Percentiles rank a stretch among this genome's conserved stretches.
These are phyloP conservation scores for Neodiprion pinetum DNA, from an alignment of 1,140 invertebrate species.

Conservation along the genomic window DNA sequence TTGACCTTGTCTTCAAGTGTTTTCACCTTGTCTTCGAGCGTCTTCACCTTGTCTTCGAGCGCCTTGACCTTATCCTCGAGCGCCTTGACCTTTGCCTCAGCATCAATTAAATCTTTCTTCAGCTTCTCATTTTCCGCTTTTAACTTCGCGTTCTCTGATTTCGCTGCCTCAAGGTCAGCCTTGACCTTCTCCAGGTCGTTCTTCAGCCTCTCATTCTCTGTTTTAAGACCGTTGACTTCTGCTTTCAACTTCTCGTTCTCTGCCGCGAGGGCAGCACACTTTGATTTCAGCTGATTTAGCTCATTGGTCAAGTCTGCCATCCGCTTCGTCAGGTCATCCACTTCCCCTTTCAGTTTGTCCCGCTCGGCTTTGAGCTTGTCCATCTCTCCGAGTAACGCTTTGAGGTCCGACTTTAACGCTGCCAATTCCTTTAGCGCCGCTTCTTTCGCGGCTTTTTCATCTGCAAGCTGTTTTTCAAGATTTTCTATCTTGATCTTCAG, in stretches of 20 bases:
- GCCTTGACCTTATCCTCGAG: slow-evolving; percentile 23
- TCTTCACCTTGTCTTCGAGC: slow-evolving; percentile 25
- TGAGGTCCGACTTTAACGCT: slow-evolving; percentile 31
- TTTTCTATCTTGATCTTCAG: slow-evolving; percentile 26
- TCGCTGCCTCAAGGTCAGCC: slow-evolving; percentile 5
- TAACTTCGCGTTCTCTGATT: slow-evolving; percentile 20
- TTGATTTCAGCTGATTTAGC: not conserved
- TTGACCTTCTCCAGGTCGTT: slow-evolving; percentile 17
- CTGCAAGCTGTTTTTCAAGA: slow-evolving; percentile 24
- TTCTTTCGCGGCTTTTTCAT: slow-evolving; percentile 23
- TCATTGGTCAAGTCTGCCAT: not conserved
- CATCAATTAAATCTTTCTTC: slow-evolving; percentile 20
- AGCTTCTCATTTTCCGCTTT: slow-evolving; percentile 27
- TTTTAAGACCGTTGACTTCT: slow-evolving; percentile 10
- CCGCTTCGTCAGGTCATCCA: slow-evolving; percentile 8
- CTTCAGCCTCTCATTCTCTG: slow-evolving; percentile 13
- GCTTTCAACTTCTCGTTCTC: slow-evolving; percentile 16
- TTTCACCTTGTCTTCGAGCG: slow-evolving; percentile 16
- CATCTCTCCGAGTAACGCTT: slow-evolving; percentile 25
- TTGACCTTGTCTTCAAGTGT: slow-evolving; percentile 22
- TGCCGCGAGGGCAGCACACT: not conserved
- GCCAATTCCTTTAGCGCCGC: slow-evolving; percentile 19
- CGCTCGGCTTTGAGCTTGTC: slow-evolving; percentile 28
- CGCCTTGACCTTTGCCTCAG: slow-evolving; percentile 19
- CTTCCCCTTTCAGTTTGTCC: slow-evolving; percentile 20